phyloP scores from a whole-genome alignment of 2,797 vertebrate genomes.

The Lacerta viridis region DNA sequence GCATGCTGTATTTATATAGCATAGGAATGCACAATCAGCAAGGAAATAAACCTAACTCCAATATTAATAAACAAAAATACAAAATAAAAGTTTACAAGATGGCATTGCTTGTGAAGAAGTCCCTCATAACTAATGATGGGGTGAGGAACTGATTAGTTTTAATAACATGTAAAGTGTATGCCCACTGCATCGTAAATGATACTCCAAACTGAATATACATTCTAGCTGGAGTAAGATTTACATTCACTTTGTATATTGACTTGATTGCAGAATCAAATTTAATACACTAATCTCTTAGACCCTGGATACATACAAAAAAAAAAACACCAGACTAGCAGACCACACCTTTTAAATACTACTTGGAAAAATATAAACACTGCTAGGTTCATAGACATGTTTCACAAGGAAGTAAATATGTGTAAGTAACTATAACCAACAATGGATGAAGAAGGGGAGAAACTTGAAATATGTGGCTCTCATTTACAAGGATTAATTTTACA shows the following conservation, averaged over 20 bases:
- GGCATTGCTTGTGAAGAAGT: not conserved
- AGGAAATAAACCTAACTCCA: not conserved
- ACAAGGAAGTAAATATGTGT: not conserved
- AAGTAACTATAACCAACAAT: not conserved
- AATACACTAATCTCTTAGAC: not conserved
- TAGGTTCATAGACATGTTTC: not conserved
- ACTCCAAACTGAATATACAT: not conserved
- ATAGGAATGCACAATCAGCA: not conserved
- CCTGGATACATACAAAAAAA: not conserved
- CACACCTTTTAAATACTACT: not conserved
- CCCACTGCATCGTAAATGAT: not conserved
- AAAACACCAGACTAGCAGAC: not conserved
- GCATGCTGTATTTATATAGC: not conserved
- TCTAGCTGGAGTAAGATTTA: conserved; percentile 4
- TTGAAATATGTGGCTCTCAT: not conserved
- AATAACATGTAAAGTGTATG: not conserved
- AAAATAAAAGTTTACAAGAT: not conserved
- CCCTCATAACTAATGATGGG: not conserved
- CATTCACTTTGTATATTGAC: not conserved
- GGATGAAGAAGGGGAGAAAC: not conserved
- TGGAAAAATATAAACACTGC: not conserved
- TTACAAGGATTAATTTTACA: not conserved
- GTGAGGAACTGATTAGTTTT: not conserved
- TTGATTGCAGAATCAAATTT: not conserved
- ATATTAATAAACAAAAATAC: not conserved